phyloP scores from a whole-genome alignment of 2,888 invertebrate species.

The Atethmia centrago region DNA sequence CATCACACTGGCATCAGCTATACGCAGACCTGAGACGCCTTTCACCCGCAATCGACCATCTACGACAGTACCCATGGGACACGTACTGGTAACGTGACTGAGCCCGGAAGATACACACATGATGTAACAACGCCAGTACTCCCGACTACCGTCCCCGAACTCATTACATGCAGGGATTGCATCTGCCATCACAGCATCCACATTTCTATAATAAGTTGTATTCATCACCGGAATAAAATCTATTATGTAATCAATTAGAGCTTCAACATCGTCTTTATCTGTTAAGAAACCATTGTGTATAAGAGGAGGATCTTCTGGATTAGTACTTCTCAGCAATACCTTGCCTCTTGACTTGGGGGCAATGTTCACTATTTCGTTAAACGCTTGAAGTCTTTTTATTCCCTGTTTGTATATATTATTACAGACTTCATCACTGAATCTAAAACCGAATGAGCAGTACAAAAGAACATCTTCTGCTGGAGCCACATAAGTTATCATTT shows the following conservation, averaged over 20 bases:
- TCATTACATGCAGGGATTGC: conserved; percentile 62
- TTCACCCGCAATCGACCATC: conserved; percentile 65
- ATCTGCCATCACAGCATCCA: conserved; percentile 61
- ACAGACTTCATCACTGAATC: conserved; percentile 78
- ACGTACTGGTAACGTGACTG: conserved; percentile 69
- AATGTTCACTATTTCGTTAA: conserved; percentile 63
- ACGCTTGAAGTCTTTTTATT: conserved; percentile 52
- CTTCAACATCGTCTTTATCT: conserved; percentile 65
- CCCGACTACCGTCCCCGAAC: conserved; percentile 54
- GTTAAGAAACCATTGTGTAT: conserved; percentile 66
- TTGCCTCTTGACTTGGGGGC: conserved; percentile 80
- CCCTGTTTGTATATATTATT: conserved; percentile 53
- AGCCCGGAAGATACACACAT: conserved; percentile 62
- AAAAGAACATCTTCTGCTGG: conserved; percentile 49
- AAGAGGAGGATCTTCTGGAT: conserved; percentile 66
- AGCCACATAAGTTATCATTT: conserved; percentile 50
- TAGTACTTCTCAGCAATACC: conserved; percentile 60
- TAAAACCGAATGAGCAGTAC: conserved; percentile 85
- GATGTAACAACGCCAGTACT: conserved; percentile 72
- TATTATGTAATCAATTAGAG: conserved; percentile 60
- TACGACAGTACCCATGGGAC: conserved; percentile 71
- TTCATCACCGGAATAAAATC: conserved; percentile 65
- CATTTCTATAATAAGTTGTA: conserved; percentile 64
- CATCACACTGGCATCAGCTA: conserved; percentile 69
- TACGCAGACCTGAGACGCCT: conserved; percentile 63